phyloP scores from a whole-genome alignment of 2,113 vertebrate genomes.

The Cyphomyrus plagiostoma region DNA sequence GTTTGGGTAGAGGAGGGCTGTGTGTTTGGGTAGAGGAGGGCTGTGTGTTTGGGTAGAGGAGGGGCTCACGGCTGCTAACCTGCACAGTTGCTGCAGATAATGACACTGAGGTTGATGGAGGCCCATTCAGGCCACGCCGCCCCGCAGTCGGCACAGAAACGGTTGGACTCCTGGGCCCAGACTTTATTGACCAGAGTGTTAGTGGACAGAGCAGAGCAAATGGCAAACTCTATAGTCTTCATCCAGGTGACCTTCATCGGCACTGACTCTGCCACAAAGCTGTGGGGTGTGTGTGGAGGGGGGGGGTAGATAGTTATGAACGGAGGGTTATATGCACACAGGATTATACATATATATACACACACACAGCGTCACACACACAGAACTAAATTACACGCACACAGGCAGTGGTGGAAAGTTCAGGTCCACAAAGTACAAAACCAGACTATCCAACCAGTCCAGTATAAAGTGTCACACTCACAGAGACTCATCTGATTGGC shows the following conservation, averaged over 20 bases:
- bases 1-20: neutral
- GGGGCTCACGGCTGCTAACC: conserved; percentile 43
- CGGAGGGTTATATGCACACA: neutral
- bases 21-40: neutral
- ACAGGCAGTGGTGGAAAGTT: neutral
- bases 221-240: conserved; percentile 59
- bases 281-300: conserved; percentile 29
- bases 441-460: neutral
- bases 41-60: neutral
- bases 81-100: conserved; percentile 73
- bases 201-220: conserved; percentile 62
- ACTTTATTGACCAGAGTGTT: conserved; percentile 59
- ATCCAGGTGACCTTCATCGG: conserved; percentile 66
- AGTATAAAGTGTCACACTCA: neutral
- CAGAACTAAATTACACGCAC: neutral
- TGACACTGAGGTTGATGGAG: conserved; percentile 72
- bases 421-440: neutral
- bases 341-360: neutral
- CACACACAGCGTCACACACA: neutral
- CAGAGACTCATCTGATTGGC: neutral
- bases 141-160: conserved; percentile 65
- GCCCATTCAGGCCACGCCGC: conserved; percentile 65
- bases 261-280: conserved; percentile 62
- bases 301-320: neutral
- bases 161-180: conserved; percentile 59